Evolutionary conservation across 1,140 invertebrate genomes (phyloP), one percentile per base, ranked within the genome.

Genomic region (Pygmarrhopalites habei): DNA sequence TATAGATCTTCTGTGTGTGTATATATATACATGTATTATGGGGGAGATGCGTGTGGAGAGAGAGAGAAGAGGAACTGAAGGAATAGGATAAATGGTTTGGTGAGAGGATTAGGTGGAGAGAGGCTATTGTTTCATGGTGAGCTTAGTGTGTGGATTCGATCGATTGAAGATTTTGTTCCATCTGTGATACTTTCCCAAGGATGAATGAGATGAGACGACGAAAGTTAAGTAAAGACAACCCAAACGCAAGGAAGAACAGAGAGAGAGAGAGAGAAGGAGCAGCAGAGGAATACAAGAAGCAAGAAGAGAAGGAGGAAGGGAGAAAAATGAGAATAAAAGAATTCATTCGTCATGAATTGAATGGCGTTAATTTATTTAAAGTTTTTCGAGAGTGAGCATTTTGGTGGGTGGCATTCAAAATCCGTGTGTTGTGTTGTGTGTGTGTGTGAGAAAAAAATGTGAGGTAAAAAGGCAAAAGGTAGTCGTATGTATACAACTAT

Each of bases 301-400:
- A 49, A 62, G 51, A 62, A 29, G 28, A 58, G 25, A 25, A 60
- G 25, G 32, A 26, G 47, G 41, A 46, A 41, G 32, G 51, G 59
- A 35, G 57, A 51, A 60, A 28, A 23, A 55, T 39, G 56, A 60
- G 52, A 61, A 67, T 61, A 62, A 67, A 67, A 58, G 62, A 70
- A 67, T 70, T 61, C 65, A 65, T 64, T 70, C 68, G 68, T 70
- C 68, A 70, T n/a, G n/a, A n/a, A n/a, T 70, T 57, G 65, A 70
- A 70, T 65, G 58, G 63, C 65, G 65, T 67, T 67, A 70, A 70
- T 70, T 70, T 70, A 60, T 62, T 67, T 67, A 70, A 56, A 67
- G 58, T 66, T 65, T 66, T 60, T 66, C 56, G 43, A 64, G 55
- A 60, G 26, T 51, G 51, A 60, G 66, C 43, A 62, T 67, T 64